phyloP scores from a whole-genome alignment of 2,888 invertebrate species.

The Oscheius sp. region DNA sequence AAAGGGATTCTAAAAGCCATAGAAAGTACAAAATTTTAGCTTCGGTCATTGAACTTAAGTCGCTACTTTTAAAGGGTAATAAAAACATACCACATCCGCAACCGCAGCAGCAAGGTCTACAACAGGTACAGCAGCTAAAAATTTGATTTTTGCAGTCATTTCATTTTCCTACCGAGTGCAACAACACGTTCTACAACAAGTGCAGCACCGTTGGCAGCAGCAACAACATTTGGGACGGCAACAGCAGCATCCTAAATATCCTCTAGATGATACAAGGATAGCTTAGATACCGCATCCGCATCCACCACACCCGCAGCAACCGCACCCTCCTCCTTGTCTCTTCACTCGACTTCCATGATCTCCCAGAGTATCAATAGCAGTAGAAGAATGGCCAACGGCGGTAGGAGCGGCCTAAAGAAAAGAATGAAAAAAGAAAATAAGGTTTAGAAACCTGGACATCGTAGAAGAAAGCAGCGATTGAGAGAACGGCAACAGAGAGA shows the following conservation, averaged over 20 bases:
- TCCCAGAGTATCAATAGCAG: slow-evolving; percentile 35
- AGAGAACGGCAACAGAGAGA: slow-evolving; percentile 9
- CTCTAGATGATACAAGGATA: too few species aligned
- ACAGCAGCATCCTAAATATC: too few species aligned
- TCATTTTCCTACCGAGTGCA: slow-evolving; percentile 34
- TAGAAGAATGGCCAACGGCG: slow-evolving; percentile 2
- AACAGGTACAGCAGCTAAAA: slow-evolving; percentile 41
- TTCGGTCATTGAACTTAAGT: too few species aligned
- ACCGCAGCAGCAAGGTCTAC: slow-evolving; percentile 37
- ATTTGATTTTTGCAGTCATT: not conserved
- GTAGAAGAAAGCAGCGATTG: slow-evolving; percentile 26
- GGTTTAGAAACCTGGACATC: slow-evolving; percentile 28
- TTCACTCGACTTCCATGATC: slow-evolving; percentile 37
- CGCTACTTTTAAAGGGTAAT: slow-evolving; percentile 1
- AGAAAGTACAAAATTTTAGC: too few species aligned
- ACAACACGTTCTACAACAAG: slow-evolving; percentile 44
- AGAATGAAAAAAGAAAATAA: too few species aligned
- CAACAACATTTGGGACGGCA: slow-evolving; percentile 30
- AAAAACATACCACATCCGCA: slow-evolving; percentile 11
- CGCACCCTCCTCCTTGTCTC: slow-evolving; percentile 38
- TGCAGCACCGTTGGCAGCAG: slow-evolving; percentile 45
- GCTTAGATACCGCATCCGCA: too few species aligned
- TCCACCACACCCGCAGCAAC: slow-evolving; percentile 39
- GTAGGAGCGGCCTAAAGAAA: slow-evolving; percentile 12
- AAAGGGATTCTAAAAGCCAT: too few species aligned